A percentile compares a stretch with the other conserved stretches of the same genome.
Evolutionary conservation across 2,888 invertebrate species (phyloP).

Genomic region (Lasiommata megera): DNA sequence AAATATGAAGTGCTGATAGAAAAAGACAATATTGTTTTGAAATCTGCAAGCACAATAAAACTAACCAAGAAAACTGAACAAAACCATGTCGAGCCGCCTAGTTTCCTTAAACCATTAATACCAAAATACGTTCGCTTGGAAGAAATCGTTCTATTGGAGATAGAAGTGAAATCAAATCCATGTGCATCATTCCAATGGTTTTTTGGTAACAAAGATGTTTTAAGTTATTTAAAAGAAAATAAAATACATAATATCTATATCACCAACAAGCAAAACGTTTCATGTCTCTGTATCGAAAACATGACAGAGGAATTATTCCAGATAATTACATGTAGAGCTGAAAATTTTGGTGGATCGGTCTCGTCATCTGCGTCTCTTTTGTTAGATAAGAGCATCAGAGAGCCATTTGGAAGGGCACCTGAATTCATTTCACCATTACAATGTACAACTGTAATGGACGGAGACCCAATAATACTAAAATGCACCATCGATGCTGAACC

Average conservation of each 20-base stretch:
- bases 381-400: slow-evolving; percentile 67
- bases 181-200: slow-evolving; percentile 94
- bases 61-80: slow-evolving; percentile 83
- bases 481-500: slow-evolving; percentile 90
- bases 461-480: slow-evolving; percentile 88
- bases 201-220: slow-evolving; percentile 86
- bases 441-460: slow-evolving; percentile 92
- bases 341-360: slow-evolving; percentile 94
- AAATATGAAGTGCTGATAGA: slow-evolving; percentile 94
- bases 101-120: slow-evolving; percentile 86
- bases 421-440: slow-evolving; percentile 87
- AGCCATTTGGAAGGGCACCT: slow-evolving; percentile 78
- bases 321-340: slow-evolving; percentile 92
- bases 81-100: slow-evolving; percentile 85
- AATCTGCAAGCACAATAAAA: slow-evolving; percentile 91
- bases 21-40: slow-evolving; percentile 87
- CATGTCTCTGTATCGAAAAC: slow-evolving; percentile 89
- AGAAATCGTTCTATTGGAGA: slow-evolving; percentile 90
- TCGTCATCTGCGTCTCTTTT: slow-evolving; percentile 90
- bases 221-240: slow-evolving; percentile 73
- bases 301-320: slow-evolving; percentile 86
- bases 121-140: slow-evolving; percentile 87
- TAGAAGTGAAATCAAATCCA: slow-evolving; percentile 88
- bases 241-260: slow-evolving; percentile 87
- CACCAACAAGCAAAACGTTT: slow-evolving; percentile 86